Evolutionary conservation across 2,888 invertebrate genomes (phyloP), one percentile per base, ranked within the genome.

Genomic region (Eupithecia insigniata): DNA sequence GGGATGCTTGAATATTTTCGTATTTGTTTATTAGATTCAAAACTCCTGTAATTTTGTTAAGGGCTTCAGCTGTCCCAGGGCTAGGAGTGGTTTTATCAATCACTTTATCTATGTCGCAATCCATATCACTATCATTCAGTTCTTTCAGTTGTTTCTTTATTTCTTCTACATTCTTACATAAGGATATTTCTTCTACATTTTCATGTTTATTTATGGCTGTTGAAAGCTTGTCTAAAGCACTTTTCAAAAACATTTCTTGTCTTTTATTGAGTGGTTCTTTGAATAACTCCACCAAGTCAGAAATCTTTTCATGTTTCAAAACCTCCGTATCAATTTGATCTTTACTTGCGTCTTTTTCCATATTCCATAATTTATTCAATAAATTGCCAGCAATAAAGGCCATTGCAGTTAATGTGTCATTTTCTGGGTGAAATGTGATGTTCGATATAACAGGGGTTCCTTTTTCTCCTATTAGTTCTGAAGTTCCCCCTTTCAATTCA

Each of bases 311-410:
- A 71, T 91, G 90, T 81, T 92, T 92, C 16, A 92, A 72, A 22
- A 78, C 75, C 73, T 93, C 92, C 6, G 86, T 87, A 82, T 92
- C 91, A 36, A 84, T 77, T 0, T 90, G 87, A 61, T 88, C 86
- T 26, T 84, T 86, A 51, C 77, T 82, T 2, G 82, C 76, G 70
- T 89, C 90, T 79, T 89, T 91, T 81, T 93, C 92, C 82, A 94
- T 89, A 72, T 90, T 88, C 93, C 93, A 94, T 39, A 94, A 77
- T 78, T 91, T 91, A 76, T 91, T 92, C n/a, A 94, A 78, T 55
- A 94, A 78, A 81, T 92, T 92, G 0, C 93, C 93, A 77, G 93
- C 93, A 73, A 94, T 93, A 36, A 89, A 92, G 0, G 92, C 89
- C 90, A 93, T 91, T 34, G 93, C 92, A 66, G 90, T 91, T 26